Conservation (phyloP, 2,888 invertebrate species). For the Entomobrya multifasciata region DNA sequence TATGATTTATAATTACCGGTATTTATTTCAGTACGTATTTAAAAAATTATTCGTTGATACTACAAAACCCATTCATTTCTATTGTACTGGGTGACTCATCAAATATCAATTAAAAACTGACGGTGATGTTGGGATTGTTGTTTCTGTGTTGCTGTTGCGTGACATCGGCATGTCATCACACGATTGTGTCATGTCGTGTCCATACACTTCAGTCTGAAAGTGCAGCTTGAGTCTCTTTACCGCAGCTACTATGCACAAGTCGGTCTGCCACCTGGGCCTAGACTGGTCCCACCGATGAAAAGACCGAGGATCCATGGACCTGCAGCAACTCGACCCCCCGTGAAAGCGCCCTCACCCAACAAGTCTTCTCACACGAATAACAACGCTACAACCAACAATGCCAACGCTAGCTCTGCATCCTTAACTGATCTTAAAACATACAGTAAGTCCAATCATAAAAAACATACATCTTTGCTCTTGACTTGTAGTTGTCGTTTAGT, state of each 20-base stretch:
- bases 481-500: background rate
- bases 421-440: slow-evolving; percentile 86
- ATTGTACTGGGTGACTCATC: no score
- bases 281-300: slow-evolving; percentile 85
- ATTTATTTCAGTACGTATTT: no score
- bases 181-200: slow-evolving; percentile 40
- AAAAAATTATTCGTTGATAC: no score
- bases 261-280: slow-evolving; percentile 83
- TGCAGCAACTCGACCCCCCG: slow-evolving; percentile 79
- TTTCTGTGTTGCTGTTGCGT: slow-evolving; percentile 38
- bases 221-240: slow-evolving; percentile 80
- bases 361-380: slow-evolving; percentile 81
- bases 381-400: slow-evolving; percentile 80
- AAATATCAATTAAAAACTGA: slow-evolving; percentile 14
- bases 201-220: slow-evolving; percentile 72
- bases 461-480: background rate
- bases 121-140: slow-evolving; percentile 66
- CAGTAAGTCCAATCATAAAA: slow-evolving; percentile 83
- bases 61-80: background rate
- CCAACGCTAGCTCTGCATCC: slow-evolving; percentile 78
- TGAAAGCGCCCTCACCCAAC: slow-evolving; percentile 76
- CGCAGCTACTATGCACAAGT: slow-evolving; percentile 86
- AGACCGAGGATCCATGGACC: slow-evolving; percentile 84
- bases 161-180: slow-evolving; percentile 25
- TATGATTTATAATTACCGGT: no score